Evolutionary conservation across 2,797 vertebrate genomes (phyloP).

Genomic region (Sebastes minor): DNA sequence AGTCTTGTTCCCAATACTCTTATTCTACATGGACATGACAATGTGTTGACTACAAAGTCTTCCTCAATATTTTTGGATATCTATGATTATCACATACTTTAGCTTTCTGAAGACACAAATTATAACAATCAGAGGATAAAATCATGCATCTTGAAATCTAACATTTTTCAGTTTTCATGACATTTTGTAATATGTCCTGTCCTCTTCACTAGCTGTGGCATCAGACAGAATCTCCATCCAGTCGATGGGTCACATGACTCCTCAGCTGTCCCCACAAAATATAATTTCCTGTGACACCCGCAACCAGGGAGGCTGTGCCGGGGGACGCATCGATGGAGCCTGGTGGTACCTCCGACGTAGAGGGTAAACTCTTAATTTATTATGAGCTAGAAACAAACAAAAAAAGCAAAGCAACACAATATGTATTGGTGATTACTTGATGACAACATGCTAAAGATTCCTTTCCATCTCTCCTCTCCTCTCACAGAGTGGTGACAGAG

Average conservation of each 20-base stretch:
- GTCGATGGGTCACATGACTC: conserved; percentile 97
- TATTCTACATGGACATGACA: not conserved
- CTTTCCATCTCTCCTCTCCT: not conserved
- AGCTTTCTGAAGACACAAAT: not conserved
- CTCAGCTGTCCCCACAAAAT: conserved; percentile 94
- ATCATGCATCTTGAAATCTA: not conserved
- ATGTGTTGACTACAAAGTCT: not conserved
- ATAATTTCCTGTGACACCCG: conserved; percentile 94
- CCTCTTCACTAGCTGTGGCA: conserved; percentile 86
- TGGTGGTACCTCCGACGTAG: conserved; percentile 95
- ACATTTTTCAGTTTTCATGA: not conserved
- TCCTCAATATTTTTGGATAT: not conserved
- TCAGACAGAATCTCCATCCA: conserved; percentile 97
- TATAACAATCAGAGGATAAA: not conserved
- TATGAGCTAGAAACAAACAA: not conserved
- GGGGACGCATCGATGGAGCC: conserved; percentile 91
- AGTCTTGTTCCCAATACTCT: not conserved
- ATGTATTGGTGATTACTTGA: not conserved
- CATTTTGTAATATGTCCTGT: not conserved
- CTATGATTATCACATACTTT: not conserved
- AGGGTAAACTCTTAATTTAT: conserved; percentile 78
- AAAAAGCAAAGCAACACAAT: not conserved
- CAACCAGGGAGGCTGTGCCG: conserved; percentile 92
- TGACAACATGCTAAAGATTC: not conserved
- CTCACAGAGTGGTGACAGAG: conserved; percentile 91